Evolutionary conservation across 2,888 invertebrate genomes (phyloP).

Genomic region (Willowsia nigromaculata): DNA sequence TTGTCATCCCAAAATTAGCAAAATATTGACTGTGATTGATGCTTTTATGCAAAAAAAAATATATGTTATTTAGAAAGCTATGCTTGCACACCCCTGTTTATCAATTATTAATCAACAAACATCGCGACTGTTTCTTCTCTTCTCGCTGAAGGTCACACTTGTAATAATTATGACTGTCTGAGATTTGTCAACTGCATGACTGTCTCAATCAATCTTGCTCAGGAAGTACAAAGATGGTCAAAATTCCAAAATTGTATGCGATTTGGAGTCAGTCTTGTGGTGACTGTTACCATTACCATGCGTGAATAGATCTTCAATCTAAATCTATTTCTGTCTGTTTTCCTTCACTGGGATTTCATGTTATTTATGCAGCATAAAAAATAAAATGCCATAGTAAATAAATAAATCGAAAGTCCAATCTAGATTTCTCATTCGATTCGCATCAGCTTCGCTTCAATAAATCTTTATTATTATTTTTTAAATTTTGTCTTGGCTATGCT

Average conservation of each 20-base stretch:
- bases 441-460: conserved; percentile 21
- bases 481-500: neutral
- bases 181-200: neutral
- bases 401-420: neutral
- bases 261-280: neutral
- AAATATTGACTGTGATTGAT: too few relatives aligned
- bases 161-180: neutral
- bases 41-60: too few relatives aligned
- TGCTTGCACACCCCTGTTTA: too few relatives aligned
- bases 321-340: neutral
- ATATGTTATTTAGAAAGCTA: too few relatives aligned
- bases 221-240: conserved; percentile 22
- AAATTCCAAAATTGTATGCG: conserved; percentile 7
- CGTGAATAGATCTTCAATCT: neutral
- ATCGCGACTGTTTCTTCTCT: neutral
- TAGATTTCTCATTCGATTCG: neutral
- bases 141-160: neutral
- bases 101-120: neutral
- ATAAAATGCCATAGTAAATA: neutral
- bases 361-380: neutral
- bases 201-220: conserved; percentile 40
- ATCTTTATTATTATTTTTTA: conserved; percentile 17
- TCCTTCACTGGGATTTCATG: neutral
- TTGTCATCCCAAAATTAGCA: too few relatives aligned
- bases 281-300: neutral